These are phyloP conservation scores for Marcusenius ussheri DNA, from an alignment of 2,113 vertebrate species.

Conservation along the genomic window DNA sequence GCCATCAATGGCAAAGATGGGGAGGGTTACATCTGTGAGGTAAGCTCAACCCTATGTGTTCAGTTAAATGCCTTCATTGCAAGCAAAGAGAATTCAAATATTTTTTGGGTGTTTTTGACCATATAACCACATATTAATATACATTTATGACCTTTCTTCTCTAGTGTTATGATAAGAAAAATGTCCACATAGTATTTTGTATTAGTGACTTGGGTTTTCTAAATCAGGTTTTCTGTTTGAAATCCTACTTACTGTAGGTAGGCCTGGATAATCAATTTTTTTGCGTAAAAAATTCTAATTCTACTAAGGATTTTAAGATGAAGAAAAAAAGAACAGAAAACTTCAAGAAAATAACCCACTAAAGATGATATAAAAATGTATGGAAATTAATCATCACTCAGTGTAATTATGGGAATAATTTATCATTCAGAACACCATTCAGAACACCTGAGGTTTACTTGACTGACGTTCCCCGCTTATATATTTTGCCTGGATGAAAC, in stretches of 20 bases:
- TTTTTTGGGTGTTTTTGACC: background rate
- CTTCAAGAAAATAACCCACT: background rate
- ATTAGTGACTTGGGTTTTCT: background rate
- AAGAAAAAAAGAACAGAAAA: background rate
- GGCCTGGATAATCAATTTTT: background rate
- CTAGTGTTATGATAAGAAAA: background rate
- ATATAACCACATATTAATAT: background rate
- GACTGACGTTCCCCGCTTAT: background rate
- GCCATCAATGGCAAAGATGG: constrained; percentile 94
- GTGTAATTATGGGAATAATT: background rate
- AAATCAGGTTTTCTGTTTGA: background rate
- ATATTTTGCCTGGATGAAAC: background rate
- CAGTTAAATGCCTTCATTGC: background rate
- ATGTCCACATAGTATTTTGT: background rate
- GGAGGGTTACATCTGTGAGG: constrained; percentile 96
- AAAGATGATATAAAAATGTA: background rate
- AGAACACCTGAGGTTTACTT: background rate
- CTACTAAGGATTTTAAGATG: background rate
- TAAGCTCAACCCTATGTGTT: constrained; percentile 42
- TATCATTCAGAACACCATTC: background rate
- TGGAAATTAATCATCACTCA: background rate
- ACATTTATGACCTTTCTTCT: background rate
- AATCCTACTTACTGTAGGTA: background rate
- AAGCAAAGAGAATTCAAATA: background rate
- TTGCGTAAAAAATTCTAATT: background rate